These are phyloP conservation scores for Orchesellides sinensis DNA, from an alignment of 2,888 invertebrate genomes.

Conservation along the genomic window DNA sequence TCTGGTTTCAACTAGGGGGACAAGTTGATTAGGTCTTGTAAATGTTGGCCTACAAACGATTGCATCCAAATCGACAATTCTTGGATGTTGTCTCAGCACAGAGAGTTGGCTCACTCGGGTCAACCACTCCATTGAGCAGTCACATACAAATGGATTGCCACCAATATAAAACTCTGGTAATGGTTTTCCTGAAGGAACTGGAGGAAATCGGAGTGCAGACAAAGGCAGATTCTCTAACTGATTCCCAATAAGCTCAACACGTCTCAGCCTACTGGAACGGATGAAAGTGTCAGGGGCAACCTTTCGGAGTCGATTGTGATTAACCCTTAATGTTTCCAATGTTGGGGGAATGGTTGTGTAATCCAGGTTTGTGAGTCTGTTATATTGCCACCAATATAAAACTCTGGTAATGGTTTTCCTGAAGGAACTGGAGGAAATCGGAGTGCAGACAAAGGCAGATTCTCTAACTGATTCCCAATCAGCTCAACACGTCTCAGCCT, in stretches of 20 bases:
- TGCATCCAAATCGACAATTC: conserved; percentile 91
- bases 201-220: conserved; percentile 86
- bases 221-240: conserved; percentile 92
- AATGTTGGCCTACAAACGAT: conserved; percentile 92
- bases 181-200: conserved; percentile 83
- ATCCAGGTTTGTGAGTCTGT: conserved; percentile 88
- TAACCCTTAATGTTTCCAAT: conserved; percentile 91
- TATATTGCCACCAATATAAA: conserved; percentile 96
- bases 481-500: conserved; percentile 91
- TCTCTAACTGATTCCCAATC: conserved; percentile 93
- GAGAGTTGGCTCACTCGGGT: conserved; percentile 90
- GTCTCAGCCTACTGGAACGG: conserved; percentile 88
- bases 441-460: conserved; percentile 91
- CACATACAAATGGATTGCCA: conserved; percentile 95
- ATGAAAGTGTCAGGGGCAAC: conserved; percentile 91
- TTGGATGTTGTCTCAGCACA: conserved; percentile 89
- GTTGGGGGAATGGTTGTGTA: conserved; percentile 90
- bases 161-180: conserved; percentile 94
- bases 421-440: conserved; percentile 84
- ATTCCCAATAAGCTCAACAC: conserved; percentile 95
- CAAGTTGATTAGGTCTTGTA: conserved; percentile 85
- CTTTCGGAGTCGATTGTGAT: conserved; percentile 89
- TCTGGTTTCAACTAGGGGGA: conserved; percentile 83
- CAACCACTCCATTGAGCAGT: conserved; percentile 97
- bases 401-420: conserved; percentile 87